phyloP scores from a whole-genome alignment of 2,113 vertebrate species.

The Nannospalax galili region DNA sequence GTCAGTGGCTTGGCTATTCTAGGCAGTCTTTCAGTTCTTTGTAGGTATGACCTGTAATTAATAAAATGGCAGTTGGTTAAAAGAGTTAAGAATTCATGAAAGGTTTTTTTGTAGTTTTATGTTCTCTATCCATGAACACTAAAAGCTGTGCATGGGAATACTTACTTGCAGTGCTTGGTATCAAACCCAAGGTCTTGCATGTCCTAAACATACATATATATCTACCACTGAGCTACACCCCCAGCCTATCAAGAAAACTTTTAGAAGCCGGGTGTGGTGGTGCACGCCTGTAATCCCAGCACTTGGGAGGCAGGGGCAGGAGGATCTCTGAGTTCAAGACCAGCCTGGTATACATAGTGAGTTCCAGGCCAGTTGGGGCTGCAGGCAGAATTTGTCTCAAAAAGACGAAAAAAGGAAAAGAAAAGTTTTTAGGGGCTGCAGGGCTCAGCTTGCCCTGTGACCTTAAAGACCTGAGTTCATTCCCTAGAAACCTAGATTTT shows the following conservation, averaged over 20 bases:
- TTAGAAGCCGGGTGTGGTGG: too few relatives aligned
- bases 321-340: too few relatives aligned
- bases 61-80: constrained; percentile 14
- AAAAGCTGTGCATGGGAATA: not conserved
- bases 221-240: not conserved
- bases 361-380: too few relatives aligned
- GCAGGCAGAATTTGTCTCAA: too few relatives aligned
- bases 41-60: not conserved
- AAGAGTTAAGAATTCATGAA: constrained; percentile 1
- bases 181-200: not conserved
- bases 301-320: too few relatives aligned
- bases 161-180: not conserved
- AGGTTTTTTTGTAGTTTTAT: not conserved
- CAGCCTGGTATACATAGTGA: too few relatives aligned
- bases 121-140: not conserved
- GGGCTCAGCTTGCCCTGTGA: not conserved
- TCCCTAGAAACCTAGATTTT: not conserved
- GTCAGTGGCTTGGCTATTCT: not conserved
- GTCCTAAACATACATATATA: not conserved
- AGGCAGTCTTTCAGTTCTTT: not conserved
- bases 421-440: not conserved
- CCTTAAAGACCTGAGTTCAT: not conserved
- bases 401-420: too few relatives aligned
- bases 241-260: not conserved
- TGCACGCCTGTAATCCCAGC: too few relatives aligned